Conservation (phyloP, 2,888 invertebrate species). For the Calephelis perditalis region DNA sequence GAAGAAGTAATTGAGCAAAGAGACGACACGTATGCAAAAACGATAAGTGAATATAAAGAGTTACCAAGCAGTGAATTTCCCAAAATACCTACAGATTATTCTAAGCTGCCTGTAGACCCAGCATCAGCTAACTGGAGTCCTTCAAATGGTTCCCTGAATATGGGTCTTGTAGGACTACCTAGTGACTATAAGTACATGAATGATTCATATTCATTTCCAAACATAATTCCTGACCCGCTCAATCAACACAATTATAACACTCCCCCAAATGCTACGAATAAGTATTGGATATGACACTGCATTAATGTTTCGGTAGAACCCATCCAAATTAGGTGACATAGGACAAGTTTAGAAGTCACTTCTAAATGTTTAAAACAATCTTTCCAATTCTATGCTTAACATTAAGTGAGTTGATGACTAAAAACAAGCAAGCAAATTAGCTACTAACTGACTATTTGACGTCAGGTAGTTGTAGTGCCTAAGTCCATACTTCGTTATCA, state of each 20-base stretch:
- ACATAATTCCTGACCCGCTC: conserved; percentile 58
- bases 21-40: conserved; percentile 60
- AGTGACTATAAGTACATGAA: conserved; percentile 74
- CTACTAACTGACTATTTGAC: too few relatives aligned
- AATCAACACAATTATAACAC: conserved; percentile 68
- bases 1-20: conserved; percentile 65
- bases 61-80: conserved; percentile 75
- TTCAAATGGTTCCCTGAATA: conserved; percentile 67
- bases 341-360: too few relatives aligned
- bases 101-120: conserved; percentile 71
- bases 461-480: too few relatives aligned
- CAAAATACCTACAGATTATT: conserved; percentile 74
- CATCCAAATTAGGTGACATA: background rate
- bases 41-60: conserved; percentile 61
- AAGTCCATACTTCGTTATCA: too few relatives aligned
- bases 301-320: background rate
- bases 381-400: too few relatives aligned
- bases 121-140: conserved; percentile 76
- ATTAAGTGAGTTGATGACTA: too few relatives aligned
- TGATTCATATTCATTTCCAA: conserved; percentile 70
- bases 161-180: conserved; percentile 66
- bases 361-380: too few relatives aligned
- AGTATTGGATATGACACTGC: conserved; percentile 70
- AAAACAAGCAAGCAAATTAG: too few relatives aligned
- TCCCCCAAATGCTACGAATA: conserved; percentile 61